Base-by-base conservation (phyloP, 2,888 invertebrate species). In the Campaea margaritaria region DNA sequence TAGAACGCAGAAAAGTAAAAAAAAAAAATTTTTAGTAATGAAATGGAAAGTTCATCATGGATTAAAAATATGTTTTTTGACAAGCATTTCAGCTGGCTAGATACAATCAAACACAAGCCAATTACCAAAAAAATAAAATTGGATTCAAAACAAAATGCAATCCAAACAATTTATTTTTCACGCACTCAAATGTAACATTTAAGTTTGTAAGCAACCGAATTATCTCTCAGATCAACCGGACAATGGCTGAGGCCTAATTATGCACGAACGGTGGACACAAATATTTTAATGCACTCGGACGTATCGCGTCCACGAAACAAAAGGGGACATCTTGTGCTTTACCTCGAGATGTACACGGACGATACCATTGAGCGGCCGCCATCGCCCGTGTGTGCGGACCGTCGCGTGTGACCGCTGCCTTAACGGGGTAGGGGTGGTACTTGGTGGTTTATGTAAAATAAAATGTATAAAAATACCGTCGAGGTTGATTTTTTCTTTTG, bases 331-430 rank as follows among this genome's bases (percentile, higher is more conserved):
- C 79, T 74, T 73, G 87, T 87, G 87, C 82, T 76, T 80, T 86
- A 88, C 85, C 80, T 68, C 73, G 77, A 86, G 87, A 89, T 89
- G 82, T 82, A 83, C 83, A 70, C 76, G 69, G 72, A 69, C 78
- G 86, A 86, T 87, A 86, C 78, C 81, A 81, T 81, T 80, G 79
- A 64, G 64, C 53, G 65, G 53, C 49, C 52, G 81, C 73, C 66
- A 68, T 64, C 62, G 67, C 66, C 69, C 67, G 73, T 66, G 68
- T 72, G 74, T 72, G 76, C 74, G 70, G 67, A 70, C 63, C 46
- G 54, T 54, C 69, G 70, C 77, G 77, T 74, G 78, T 71, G 74
- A 67, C 69, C 77, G 72, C 62, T 66, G 62, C 69, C 58, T 66
- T 64, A 50, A 49, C 44, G 4, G 11, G 8, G 10, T 55, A 76